Evolutionary conservation across 2,797 vertebrate species (phyloP), one percentile per base, ranked within the genome.

Genomic region (Enteromius radiatus): DNA sequence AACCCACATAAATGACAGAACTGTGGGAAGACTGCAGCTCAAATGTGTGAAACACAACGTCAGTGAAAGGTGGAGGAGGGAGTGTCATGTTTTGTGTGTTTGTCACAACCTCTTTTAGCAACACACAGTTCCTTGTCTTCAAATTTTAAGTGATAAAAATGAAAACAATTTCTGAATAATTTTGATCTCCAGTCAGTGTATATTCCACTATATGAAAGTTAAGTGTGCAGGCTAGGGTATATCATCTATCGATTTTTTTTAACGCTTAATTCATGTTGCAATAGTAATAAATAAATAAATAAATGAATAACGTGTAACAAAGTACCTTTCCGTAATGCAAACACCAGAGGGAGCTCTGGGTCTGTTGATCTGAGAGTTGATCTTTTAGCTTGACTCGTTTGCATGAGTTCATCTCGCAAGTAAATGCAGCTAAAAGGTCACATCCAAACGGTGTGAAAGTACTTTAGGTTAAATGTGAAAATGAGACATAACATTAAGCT

Each of bases 311-410:
- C n/a, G 4, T 54, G 5, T n/a, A 11, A 52, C 28, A 7, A 43
- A n/a, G 49, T 59, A 17, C 4, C 1, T 43, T 28, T 59, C 59
- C 23, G 8, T 5, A 28, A 59, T 31, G 17, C 2, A 5, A 10
- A 43, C 78, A 80, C 49, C 49, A 80, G 78, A 21, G 49, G 38
- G 65, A 5, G 78, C 65, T 69, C 33, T 69, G 11, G 9, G 47
- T 17, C 64, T 21, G 31, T 31, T 31, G 31, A 31, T 31, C 31
- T 31, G 31, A 3, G 31, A 41, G 4, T 3, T 41, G 26, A 26
- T 26, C 36, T 41, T 4, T 59, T 2, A 26, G 19, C 33, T 4
- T 31, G 3, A 14, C 28, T 14, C 2, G 4, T 59, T 41, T 28
- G 15, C 8, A 1, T 2, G 6, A 17, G 21, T 54, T 68, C 5